Base-by-base conservation (phyloP, 1,140 invertebrate genomes). In the Propsilocerus akamusi region DNA sequence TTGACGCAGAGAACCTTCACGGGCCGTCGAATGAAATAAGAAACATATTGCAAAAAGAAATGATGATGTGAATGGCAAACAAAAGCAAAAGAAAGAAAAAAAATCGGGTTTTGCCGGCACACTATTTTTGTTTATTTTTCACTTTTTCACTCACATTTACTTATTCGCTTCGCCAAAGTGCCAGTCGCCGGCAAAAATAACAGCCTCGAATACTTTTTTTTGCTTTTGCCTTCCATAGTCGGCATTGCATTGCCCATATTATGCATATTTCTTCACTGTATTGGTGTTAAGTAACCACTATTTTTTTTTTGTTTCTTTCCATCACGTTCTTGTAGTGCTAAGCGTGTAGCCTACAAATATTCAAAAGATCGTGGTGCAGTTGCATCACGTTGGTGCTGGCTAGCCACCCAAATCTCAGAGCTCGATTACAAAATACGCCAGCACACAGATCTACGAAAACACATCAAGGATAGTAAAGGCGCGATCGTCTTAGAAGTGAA, bases 361-460 rank as follows among this genome's bases (percentile, higher is more conserved):
- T 77, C 81, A 49, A 72, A 75, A 50, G 79, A 87, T 49, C 72
- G 91, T 46, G 83, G 87, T 6, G 74, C 76, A 12, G 77, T 95
- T 20, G 89, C 85, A 4, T 75, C 84, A 4, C 74, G 86, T 46
- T 95, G 90, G 87, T 85, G 83, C 8, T 96, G 89, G 90, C 67
- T 96, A 11, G 83, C 90, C 55, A 81, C 86, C 6, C 90, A 95
- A 66, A 81, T 96, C 14, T 81, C 86, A 26, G 91, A 95, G 67
- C 66, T 96, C 55, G 90, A 95, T 61, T 93, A 90, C 63, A 81
- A 81, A 58, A 92, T 95, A 53, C 77, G 88, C 2, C 89, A 93
- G 59, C 84, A 91, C 61, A 82, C 75, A 57, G 88, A 93, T 51
- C 68, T 91, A 41, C 79, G 86, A 59, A 71, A 73, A 51, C 76